phyloP scores from a whole-genome alignment of 35 echinoderm and acorn worm genomes.

The Ophiothrix spiculata region DNA sequence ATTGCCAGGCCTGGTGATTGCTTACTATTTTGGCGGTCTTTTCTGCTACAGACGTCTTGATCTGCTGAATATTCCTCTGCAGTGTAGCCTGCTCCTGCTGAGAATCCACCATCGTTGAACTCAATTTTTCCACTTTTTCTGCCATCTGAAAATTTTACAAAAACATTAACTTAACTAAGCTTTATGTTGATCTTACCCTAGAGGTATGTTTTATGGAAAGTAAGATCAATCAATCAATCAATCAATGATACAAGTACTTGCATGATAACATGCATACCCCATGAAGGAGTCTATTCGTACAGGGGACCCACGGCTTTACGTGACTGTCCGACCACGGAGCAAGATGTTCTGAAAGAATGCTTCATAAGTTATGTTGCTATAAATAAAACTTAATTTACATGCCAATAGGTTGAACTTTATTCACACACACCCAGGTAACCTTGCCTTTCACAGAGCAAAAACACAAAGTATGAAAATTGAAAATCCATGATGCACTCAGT shows the following conservation, averaged over 20 bases:
- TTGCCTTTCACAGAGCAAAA: not conserved
- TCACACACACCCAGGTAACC: no score
- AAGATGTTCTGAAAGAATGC: not conserved
- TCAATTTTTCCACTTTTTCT: constrained; percentile 39
- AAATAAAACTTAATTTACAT: not conserved
- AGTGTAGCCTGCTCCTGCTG: constrained; percentile 58
- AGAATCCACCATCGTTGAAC: constrained; percentile 25
- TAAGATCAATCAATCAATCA: no score
- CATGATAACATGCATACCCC: no score
- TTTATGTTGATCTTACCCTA: not conserved
- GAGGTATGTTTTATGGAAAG: not conserved
- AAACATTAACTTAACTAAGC: constrained; percentile 6
- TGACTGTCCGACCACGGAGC: no score
- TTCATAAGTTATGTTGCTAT: not conserved
- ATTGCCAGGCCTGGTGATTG: no score
- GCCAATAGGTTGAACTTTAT: not conserved
- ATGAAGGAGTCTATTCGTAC: no score
- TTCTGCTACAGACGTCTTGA: constrained; percentile 66
- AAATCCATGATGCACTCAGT: no score
- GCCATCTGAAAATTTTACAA: constrained; percentile 19
- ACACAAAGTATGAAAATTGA: no score
- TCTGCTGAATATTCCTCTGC: constrained; percentile 48
- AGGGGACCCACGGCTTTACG: no score
- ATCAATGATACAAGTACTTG: no score
- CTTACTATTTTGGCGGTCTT: constrained; percentile 61